phyloP scores from a whole-genome alignment of 2,888 invertebrate genomes.

The Acanthacorydalis orientalis region DNA sequence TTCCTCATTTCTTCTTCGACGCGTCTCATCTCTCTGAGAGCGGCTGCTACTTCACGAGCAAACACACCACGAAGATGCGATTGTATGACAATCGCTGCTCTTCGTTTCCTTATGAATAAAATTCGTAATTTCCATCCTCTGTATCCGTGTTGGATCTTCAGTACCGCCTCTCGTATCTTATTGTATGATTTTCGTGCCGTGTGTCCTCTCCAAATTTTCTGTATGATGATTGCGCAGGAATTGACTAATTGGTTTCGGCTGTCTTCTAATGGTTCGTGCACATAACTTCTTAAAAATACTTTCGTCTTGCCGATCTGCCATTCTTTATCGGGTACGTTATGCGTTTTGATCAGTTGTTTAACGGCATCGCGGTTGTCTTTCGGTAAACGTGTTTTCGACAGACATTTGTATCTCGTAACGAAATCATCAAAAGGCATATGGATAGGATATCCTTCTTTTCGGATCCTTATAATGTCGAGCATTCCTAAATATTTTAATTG shows the following conservation, averaged over 20 bases:
- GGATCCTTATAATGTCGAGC: slow-evolving; percentile 81
- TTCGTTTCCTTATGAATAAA: slow-evolving; percentile 59
- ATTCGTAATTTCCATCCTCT: slow-evolving; percentile 73
- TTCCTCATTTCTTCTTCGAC: slow-evolving; percentile 77
- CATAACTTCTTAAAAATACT: slow-evolving; percentile 66
- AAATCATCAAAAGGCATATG: slow-evolving; percentile 67
- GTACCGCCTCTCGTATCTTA: slow-evolving; percentile 44
- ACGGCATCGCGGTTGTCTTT: slow-evolving; percentile 26
- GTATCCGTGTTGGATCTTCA: slow-evolving; percentile 69
- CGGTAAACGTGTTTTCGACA: slow-evolving; percentile 34
- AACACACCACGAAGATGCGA: slow-evolving; percentile 76
- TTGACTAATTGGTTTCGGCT: slow-evolving; percentile 50
- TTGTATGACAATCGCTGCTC: slow-evolving; percentile 75
- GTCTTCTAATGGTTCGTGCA: slow-evolving; percentile 74
- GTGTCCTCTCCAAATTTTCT: slow-evolving; percentile 55
- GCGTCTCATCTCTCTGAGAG: slow-evolving; percentile 69
- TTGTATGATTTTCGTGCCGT: slow-evolving; percentile 47
- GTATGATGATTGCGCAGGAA: slow-evolving; percentile 54
- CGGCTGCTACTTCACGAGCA: slow-evolving; percentile 75
- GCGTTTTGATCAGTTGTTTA: slow-evolving; percentile 37
- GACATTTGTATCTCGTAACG: slow-evolving; percentile 57
- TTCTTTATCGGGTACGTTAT: slow-evolving; percentile 52
- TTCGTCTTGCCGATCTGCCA: slow-evolving; percentile 83
- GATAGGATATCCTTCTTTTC: slow-evolving; percentile 79
- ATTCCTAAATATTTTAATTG: slow-evolving; percentile 83